A percentile compares a stretch with the other conserved stretches of the same genome.
These are phyloP conservation scores for Melanotaenia duboulayi DNA, from an alignment of 2,113 vertebrate genomes.

Conservation along the genomic window DNA sequence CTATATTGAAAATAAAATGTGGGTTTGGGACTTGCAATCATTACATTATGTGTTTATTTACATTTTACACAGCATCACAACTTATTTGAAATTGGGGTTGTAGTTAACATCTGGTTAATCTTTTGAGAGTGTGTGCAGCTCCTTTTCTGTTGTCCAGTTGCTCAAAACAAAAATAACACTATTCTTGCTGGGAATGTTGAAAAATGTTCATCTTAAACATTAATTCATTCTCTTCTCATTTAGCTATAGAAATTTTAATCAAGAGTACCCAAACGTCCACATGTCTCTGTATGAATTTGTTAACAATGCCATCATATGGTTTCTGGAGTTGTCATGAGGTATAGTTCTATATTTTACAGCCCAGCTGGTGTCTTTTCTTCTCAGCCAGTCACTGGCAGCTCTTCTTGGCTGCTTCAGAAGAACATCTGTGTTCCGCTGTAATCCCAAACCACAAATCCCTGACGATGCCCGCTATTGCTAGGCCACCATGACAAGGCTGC, in stretches of 20 bases:
- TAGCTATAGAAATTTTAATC: neutral
- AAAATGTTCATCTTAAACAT: too few species aligned
- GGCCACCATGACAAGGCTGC: constrained; percentile 30
- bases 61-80: too few species aligned
- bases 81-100: too few species aligned
- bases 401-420: constrained; percentile 46
- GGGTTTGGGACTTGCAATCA: too few species aligned
- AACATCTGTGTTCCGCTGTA: constrained; percentile 54
- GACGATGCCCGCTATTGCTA: constrained; percentile 24
- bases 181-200: too few species aligned
- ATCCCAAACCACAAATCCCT: constrained; percentile 58
- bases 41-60: too few species aligned
- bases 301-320: constrained; percentile 19
- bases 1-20: too few species aligned
- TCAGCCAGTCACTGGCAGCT: constrained; percentile 38
- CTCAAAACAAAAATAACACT: too few species aligned
- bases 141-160: too few species aligned
- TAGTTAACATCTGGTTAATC: too few species aligned
- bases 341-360: constrained; percentile 54
- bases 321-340: constrained; percentile 49
- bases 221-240: too few species aligned
- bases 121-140: too few species aligned
- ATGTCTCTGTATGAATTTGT: neutral
- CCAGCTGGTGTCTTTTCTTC: constrained; percentile 51
- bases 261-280: neutral